phyloP scores from a whole-genome alignment of 2,888 invertebrate species.

The Megaustenia siamemsis region DNA sequence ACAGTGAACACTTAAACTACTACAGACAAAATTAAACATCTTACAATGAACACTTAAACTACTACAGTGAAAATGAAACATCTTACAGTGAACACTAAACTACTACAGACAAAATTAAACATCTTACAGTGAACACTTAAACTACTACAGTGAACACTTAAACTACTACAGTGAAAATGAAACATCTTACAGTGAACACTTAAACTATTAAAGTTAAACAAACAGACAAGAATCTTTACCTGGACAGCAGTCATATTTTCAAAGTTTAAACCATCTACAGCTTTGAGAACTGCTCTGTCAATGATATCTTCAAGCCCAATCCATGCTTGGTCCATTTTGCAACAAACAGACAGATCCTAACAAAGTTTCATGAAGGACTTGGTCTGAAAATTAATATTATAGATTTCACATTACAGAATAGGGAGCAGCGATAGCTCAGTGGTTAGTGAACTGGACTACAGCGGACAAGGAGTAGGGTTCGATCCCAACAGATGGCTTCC shows the following conservation, averaged over 20 bases:
- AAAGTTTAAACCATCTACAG: constrained; percentile 64
- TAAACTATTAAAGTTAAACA: neutral
- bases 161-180: neutral
- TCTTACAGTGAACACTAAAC: no score
- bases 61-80: no score
- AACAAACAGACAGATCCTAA: neutral
- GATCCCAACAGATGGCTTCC: no score
- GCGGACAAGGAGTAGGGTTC: no score
- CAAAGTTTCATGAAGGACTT: neutral
- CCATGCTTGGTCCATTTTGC: constrained; percentile 48
- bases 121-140: neutral
- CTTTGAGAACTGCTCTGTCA: constrained; percentile 45
- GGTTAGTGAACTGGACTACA: no score
- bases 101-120: neutral
- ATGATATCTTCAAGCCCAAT: constrained; percentile 6
- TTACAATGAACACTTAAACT: no score
- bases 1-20: no score
- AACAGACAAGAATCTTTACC: constrained; percentile 37
- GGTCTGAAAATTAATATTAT: no score
- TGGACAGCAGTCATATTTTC: constrained; percentile 70
- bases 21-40: no score
- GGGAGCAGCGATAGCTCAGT: no score
- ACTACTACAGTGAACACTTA: neutral
- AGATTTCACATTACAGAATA: no score
- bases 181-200: neutral